phyloP scores from a whole-genome alignment of 35 echinoderm and acorn worm species.

The Apostichopus japonicus region DNA sequence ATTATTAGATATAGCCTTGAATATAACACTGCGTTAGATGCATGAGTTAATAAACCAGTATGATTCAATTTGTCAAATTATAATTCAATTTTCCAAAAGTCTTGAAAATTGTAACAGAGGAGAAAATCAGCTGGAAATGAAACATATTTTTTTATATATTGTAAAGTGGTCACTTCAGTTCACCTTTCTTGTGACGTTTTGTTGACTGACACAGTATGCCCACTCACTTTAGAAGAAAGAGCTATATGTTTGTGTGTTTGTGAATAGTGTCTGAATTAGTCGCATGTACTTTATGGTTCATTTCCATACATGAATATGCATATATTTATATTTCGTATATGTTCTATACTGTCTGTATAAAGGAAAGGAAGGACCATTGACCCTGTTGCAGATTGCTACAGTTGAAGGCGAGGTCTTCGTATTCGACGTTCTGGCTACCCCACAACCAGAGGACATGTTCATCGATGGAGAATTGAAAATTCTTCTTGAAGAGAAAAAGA shows the following conservation, averaged over 20 bases:
- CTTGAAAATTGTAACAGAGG: no score
- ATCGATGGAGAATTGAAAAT: constrained; percentile 34
- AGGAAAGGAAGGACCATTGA: constrained; percentile 39
- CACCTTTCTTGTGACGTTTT: background rate
- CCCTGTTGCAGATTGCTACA: constrained; percentile 47
- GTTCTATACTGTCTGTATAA: background rate
- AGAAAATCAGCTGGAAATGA: no score
- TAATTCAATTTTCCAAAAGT: no score
- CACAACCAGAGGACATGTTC: constrained; percentile 24
- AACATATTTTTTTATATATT: no score
- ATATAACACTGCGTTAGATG: background rate
- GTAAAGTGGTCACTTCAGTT: background rate
- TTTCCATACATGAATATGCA: background rate
- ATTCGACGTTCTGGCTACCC: constrained; percentile 44
- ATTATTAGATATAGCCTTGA: background rate
- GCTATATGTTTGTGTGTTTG: background rate
- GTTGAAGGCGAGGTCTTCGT: constrained; percentile 39
- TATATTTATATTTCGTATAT: background rate
- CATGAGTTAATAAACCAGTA: background rate
- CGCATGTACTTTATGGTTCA: background rate
- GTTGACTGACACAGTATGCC: background rate
- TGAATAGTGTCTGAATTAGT: background rate
- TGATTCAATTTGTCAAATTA: no score
- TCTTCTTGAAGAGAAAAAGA: constrained; percentile 42
- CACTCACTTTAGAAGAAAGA: background rate